Percentiles rank a stretch among this genome's conserved stretches.
phyloP scores from a whole-genome alignment of 1,140 invertebrate species.

The Bombus sibiricus region DNA sequence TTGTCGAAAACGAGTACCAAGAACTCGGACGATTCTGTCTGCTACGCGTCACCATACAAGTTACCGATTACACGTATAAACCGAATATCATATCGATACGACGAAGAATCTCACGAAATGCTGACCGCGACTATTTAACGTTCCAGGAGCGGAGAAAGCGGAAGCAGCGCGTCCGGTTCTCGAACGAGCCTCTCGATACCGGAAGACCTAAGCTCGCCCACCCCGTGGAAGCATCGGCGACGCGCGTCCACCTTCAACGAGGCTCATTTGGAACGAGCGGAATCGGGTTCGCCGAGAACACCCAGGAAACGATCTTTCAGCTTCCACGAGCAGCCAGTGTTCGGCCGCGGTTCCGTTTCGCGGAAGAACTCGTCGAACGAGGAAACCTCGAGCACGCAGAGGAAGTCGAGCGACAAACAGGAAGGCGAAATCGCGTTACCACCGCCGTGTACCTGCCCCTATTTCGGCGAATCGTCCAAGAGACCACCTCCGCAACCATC shows the following conservation, averaged over 20 bases:
- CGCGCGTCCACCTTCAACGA: constrained; percentile 84
- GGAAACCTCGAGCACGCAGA: constrained; percentile 43
- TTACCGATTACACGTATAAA: too few species aligned
- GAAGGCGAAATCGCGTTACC: constrained; percentile 82
- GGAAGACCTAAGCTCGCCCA: constrained; percentile 64
- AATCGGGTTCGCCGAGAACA: constrained; percentile 72
- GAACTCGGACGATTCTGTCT: too few species aligned
- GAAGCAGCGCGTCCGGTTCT: constrained; percentile 70
- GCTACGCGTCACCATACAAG: too few species aligned
- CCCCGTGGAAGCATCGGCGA: constrained; percentile 75
- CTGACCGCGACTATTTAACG: background rate
- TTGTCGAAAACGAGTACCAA: too few species aligned
- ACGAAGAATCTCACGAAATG: background rate
- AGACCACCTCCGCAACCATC: constrained; percentile 75
- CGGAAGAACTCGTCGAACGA: constrained; percentile 58
- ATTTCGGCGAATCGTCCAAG: constrained; percentile 87
- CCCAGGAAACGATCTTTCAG: constrained; percentile 81
- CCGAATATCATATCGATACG: too few species aligned
- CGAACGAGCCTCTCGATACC: constrained; percentile 67
- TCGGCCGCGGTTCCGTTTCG: constrained; percentile 29
- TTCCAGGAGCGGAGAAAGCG: constrained; percentile 70
- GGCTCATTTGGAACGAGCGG: constrained; percentile 74
- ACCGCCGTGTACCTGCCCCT: constrained; percentile 90
- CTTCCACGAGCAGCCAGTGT: constrained; percentile 79
- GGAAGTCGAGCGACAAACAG: constrained; percentile 42